phyloP scores from a whole-genome alignment of 2,113 vertebrate genomes.

The Saguinus midas region DNA sequence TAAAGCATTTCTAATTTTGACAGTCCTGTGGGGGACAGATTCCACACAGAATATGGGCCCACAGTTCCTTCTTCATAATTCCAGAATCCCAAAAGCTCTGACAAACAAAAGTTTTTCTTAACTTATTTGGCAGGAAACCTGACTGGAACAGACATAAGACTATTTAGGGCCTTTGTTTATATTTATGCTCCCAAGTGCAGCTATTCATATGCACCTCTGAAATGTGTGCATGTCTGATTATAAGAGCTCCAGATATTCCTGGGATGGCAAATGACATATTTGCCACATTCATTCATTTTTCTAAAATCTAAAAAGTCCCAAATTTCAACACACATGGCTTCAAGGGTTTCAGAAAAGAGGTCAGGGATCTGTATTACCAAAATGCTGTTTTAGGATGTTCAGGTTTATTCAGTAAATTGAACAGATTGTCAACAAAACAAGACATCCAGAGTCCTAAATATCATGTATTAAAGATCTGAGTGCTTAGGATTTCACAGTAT shows the following conservation, averaged over 20 bases:
- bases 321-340: constrained; percentile 4
- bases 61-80: background rate
- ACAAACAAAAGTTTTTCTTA: background rate
- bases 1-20: background rate
- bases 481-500: background rate
- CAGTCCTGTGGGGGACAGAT: background rate
- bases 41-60: background rate
- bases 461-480: background rate
- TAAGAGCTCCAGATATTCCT: background rate
- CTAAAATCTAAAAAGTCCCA: background rate
- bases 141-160: background rate
- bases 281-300: background rate
- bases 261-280: background rate
- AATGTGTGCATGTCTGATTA: background rate
- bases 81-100: background rate
- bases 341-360: background rate
- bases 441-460: background rate
- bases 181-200: background rate
- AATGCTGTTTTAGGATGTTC: background rate
- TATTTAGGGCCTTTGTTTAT: background rate
- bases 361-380: background rate
- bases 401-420: background rate
- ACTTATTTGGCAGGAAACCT: background rate
- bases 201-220: background rate
- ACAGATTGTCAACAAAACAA: background rate